These are phyloP conservation scores for Aegotheles bennettii DNA, from an alignment of 2,113 vertebrate species.

Conservation along the genomic window DNA sequence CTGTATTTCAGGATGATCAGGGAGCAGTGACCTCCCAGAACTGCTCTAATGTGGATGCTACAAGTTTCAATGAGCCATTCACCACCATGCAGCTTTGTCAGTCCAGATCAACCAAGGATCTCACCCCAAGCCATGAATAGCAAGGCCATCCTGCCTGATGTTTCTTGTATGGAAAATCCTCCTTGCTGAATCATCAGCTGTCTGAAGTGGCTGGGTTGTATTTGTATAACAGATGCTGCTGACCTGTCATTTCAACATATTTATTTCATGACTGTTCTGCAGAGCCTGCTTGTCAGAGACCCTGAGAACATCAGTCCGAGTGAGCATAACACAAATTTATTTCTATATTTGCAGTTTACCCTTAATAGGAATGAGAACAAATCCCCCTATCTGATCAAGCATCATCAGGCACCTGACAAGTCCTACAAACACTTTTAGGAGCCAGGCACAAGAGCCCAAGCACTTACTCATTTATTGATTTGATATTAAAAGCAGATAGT, in stretches of 20 bases:
- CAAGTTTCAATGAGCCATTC: background rate
- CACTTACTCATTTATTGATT: slow-evolving; percentile 8
- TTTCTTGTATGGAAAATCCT: background rate
- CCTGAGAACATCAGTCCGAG: background rate
- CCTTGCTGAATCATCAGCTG: background rate
- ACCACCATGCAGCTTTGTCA: background rate
- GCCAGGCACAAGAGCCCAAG: background rate
- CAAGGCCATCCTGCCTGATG: background rate
- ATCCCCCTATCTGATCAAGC: background rate
- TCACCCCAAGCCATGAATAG: background rate
- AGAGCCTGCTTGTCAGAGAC: background rate
- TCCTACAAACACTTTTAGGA: background rate
- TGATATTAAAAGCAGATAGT: slow-evolving; percentile 22
- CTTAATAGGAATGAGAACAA: background rate
- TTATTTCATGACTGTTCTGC: background rate
- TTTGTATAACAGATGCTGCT: background rate
- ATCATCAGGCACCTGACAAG: slow-evolving; percentile 1
- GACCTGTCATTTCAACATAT: background rate
- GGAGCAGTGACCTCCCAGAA: background rate
- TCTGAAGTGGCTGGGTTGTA: background rate
- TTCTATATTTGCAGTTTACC: background rate
- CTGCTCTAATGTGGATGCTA: background rate
- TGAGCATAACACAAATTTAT: background rate
- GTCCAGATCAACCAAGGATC: background rate
- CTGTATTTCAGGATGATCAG: background rate